phyloP scores from a whole-genome alignment of 2,888 invertebrate genomes.

The Callyntrura sp. region DNA sequence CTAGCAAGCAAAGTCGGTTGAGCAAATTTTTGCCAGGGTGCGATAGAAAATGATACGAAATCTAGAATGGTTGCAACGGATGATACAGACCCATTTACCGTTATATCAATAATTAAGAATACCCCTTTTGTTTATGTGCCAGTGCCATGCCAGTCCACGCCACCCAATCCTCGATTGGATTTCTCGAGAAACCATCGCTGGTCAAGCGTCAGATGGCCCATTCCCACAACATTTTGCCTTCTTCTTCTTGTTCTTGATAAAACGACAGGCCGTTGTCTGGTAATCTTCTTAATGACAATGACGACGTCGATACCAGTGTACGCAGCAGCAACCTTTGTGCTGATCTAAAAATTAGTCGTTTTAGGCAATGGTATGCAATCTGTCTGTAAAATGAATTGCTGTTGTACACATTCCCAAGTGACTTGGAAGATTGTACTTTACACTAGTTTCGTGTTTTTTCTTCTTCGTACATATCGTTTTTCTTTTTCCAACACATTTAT shows the following conservation, averaged over 20 bases:
- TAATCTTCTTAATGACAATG: slow-evolving; percentile 3
- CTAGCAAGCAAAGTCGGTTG: too few species aligned
- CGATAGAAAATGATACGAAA: too few species aligned
- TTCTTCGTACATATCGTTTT: too few species aligned
- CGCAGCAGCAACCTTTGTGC: neutral
- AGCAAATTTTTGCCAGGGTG: too few species aligned
- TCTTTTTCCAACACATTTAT: neutral
- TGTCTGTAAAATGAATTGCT: neutral
- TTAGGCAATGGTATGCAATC: neutral
- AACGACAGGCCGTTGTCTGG: neutral
- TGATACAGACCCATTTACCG: neutral
- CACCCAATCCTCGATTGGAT: neutral
- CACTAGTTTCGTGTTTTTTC: neutral
- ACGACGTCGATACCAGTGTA: neutral
- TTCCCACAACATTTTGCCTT: neutral
- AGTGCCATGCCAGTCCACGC: neutral
- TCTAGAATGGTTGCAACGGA: too few species aligned
- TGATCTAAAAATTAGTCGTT: neutral
- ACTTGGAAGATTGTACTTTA: neutral
- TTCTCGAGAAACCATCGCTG: neutral
- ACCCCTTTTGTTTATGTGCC: neutral
- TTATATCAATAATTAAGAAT: neutral
- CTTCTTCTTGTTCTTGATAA: neutral
- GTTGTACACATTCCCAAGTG: neutral
- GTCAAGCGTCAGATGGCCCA: slow-evolving; percentile 2